Evolutionary conservation across 1,140 invertebrate genomes (phyloP).

Genomic region (Drosophila arawakana): DNA sequence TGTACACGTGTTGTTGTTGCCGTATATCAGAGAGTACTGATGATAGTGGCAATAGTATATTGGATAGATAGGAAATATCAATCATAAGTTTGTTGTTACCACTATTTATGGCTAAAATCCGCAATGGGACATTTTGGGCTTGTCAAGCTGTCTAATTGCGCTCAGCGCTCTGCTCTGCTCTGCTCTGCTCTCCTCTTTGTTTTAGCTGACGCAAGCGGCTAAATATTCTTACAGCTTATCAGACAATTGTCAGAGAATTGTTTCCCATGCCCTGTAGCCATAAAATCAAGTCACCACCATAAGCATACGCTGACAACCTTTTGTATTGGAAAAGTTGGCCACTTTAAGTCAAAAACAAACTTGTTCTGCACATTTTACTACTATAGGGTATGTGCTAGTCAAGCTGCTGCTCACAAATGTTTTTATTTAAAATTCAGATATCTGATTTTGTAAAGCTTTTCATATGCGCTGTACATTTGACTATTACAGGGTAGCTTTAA

Average conservation of each 20-base stretch:
- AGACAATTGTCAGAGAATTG: background rate
- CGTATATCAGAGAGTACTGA: background rate
- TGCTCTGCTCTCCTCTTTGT: constrained; percentile 6
- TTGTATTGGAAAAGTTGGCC: no score
- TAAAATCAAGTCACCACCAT: background rate
- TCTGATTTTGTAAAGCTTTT: no score
- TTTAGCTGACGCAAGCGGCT: constrained; percentile 62
- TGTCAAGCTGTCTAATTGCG: constrained; percentile 55
- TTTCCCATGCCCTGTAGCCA: constrained; percentile 23
- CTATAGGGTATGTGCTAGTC: no score
- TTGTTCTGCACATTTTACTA: background rate
- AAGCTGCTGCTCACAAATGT: no score
- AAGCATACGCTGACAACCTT: background rate
- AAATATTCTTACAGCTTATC: constrained; percentile 53
- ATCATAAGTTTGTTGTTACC: constrained; percentile 8
- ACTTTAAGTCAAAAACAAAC: background rate
- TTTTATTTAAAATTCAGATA: no score
- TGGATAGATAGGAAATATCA: constrained; percentile 30
- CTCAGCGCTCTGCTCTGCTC: constrained; percentile 1
- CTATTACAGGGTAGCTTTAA: no score
- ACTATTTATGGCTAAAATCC: constrained; percentile 34
- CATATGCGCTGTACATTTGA: no score
- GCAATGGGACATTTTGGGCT: constrained; percentile 24
- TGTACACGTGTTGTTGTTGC: background rate
- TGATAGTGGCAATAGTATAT: constrained; percentile 1